Evolutionary conservation across 2,888 invertebrate genomes (phyloP).

Genomic region (Tolmerus cingulatus): DNA sequence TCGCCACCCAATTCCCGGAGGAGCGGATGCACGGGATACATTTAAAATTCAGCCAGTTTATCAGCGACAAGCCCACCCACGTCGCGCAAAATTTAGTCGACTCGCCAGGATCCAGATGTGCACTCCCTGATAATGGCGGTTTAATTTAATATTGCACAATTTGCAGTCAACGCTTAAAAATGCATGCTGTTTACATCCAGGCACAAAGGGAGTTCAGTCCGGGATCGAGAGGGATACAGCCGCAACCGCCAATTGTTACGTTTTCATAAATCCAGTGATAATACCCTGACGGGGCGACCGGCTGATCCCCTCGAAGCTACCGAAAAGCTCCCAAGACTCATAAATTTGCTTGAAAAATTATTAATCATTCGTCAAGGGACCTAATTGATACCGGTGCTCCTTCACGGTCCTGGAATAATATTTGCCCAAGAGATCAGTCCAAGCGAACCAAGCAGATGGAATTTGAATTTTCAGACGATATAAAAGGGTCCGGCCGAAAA

Average conservation of each 20-base stretch:
- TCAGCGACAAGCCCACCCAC: conserved; percentile 43
- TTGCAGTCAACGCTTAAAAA: background rate
- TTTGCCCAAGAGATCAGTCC: background rate
- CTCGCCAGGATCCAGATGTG: background rate
- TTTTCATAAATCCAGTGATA: background rate
- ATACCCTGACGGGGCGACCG: background rate
- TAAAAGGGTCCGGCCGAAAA: background rate
- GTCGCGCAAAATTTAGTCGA: background rate
- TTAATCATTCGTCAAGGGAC: conserved; percentile 34
- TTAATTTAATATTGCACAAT: conserved; percentile 1
- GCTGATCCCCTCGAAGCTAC: background rate
- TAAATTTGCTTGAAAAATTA: conserved; percentile 6
- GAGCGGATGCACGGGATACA: conserved; percentile 43
- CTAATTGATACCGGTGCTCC: background rate
- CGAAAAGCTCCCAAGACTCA: background rate
- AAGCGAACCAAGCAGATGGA: background rate
- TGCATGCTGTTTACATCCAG: background rate
- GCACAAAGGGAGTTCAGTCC: background rate
- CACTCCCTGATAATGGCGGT: background rate
- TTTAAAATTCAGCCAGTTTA: conserved; percentile 48
- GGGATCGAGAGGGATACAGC: background rate
- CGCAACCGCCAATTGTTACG: background rate
- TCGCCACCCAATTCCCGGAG: conserved; percentile 41
- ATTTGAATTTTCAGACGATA: background rate
- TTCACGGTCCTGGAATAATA: background rate